Conservation (phyloP, 1,140 invertebrate species). For the Thereuonema tuberculata region DNA sequence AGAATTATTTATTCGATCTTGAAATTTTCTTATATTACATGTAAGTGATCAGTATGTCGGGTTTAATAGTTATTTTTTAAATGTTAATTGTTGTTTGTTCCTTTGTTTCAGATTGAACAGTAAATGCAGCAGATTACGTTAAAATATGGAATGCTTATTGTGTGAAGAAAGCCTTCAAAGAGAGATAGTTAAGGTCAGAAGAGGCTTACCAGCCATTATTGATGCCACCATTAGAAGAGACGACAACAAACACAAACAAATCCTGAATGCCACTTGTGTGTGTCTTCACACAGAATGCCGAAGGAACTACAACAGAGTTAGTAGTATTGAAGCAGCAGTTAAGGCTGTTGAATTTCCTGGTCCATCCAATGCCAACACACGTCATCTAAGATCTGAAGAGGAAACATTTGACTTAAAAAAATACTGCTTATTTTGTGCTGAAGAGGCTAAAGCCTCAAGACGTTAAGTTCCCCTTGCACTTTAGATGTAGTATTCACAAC, state of each 20-base stretch:
- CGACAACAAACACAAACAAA: neutral
- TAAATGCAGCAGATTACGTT: too few relatives aligned
- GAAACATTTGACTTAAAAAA: neutral
- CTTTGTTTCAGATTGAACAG: neutral
- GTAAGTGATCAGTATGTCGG: too few relatives aligned
- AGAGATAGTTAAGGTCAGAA: neutral
- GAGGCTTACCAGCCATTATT: neutral
- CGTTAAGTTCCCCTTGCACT: neutral
- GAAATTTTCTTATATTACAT: too few relatives aligned
- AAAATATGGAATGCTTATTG: neutral
- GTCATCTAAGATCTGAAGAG: neutral
- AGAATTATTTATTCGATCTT: too few relatives aligned
- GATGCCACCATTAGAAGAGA: neutral
- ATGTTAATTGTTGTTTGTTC: neutral
- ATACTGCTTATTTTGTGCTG: neutral
- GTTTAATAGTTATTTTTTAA: too few relatives aligned
- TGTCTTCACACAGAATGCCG: neutral
- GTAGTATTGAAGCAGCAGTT: neutral
- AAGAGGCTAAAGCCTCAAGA: neutral
- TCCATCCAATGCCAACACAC: neutral
- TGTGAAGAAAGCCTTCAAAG: neutral
- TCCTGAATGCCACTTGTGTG: neutral
- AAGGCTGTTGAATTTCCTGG: neutral
- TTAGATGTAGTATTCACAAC: neutral
- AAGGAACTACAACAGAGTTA: neutral